Base-by-base conservation (phyloP, 2,797 vertebrate species). In the Pipistrellus kuhlii region DNA sequence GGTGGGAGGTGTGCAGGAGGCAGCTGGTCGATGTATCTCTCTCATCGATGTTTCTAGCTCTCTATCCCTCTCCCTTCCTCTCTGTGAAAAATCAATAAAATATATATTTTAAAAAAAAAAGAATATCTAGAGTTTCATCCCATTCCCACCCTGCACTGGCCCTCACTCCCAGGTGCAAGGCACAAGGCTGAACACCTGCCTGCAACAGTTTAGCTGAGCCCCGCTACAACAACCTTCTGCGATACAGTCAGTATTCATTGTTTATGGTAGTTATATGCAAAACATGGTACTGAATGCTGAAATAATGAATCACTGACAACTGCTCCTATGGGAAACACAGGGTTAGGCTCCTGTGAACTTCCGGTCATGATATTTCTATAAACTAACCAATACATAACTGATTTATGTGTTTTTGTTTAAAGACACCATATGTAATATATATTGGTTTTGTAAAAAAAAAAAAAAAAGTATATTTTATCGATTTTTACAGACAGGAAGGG, bases 331-430 rank as follows among this genome's bases (percentile, higher is more conserved):
- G 4, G 17, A 90, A 82, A 80, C n/a, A 72, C 9, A 64, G 32
- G 11, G 5, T 88, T 93, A 85, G n/a, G 27, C 46, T 81, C 46
- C 69, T 51, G n/a, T 4, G 12, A 73, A 55, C 57, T 68, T 90
- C 20, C 81, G n/a, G 12, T 88, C 46, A 73, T 35, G 75, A 48
- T 68, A 73, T 89, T 92, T 89, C 82, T 11, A 38, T 81, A 32
- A 82, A 57, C 44, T 51, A 35, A 78, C 55, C n/a, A 53, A 44
- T 69, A 32, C 6, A 51, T 32, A 84, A 84, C 32, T 18, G 62
- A n/a, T 82, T 46, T 85, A 51, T 71, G 27, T 53, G 30, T 93
- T 76, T 89, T 44, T 83, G 41, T 44, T 84, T 84, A 53, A 83
- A 95, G 25, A 66, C 23, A 76, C 46, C 12, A 8, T 66, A 32